Evolutionary conservation across 1,140 invertebrate genomes (phyloP).

Genomic region (Cotesia vestalis): DNA sequence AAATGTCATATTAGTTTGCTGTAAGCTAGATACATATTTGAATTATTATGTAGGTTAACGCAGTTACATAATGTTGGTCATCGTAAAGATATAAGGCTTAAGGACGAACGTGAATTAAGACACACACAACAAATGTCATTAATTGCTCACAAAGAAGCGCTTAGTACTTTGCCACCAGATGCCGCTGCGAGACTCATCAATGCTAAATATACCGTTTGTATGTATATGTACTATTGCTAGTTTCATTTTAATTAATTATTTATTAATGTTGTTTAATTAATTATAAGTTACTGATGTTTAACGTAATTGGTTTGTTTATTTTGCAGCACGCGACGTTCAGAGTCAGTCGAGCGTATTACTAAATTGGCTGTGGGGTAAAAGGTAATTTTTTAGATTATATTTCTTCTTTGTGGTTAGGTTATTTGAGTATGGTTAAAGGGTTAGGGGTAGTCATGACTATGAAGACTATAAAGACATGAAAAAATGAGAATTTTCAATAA

Average conservation of each 20-base stretch:
- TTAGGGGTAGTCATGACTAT: too few relatives aligned
- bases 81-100: slow-evolving; percentile 75
- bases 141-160: slow-evolving; percentile 74
- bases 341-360: slow-evolving; percentile 79
- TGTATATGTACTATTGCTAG: slow-evolving; percentile 56
- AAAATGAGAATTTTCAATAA: too few relatives aligned
- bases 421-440: too few relatives aligned
- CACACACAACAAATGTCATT: slow-evolving; percentile 77
- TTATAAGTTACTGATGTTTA: slow-evolving; percentile 9
- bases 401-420: not conserved
- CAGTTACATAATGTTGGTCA: slow-evolving; percentile 78
- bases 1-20: slow-evolving; percentile 4
- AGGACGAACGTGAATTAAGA: slow-evolving; percentile 78
- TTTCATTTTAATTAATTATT: slow-evolving; percentile 29
- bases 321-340: slow-evolving; percentile 77
- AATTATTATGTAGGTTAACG: slow-evolving; percentile 70
- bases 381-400: slow-evolving; percentile 46
- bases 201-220: slow-evolving; percentile 77
- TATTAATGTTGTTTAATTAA: slow-evolving; percentile 5
- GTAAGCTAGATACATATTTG: slow-evolving; percentile 13
- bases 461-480: too few relatives aligned
- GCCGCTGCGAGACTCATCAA: slow-evolving; percentile 74
- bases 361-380: slow-evolving; percentile 80
- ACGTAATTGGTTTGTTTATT: slow-evolving; percentile 45
- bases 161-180: slow-evolving; percentile 72